Evolutionary conservation across 2,113 vertebrate species (phyloP).

Genomic region (Trematocara zebra): DNA sequence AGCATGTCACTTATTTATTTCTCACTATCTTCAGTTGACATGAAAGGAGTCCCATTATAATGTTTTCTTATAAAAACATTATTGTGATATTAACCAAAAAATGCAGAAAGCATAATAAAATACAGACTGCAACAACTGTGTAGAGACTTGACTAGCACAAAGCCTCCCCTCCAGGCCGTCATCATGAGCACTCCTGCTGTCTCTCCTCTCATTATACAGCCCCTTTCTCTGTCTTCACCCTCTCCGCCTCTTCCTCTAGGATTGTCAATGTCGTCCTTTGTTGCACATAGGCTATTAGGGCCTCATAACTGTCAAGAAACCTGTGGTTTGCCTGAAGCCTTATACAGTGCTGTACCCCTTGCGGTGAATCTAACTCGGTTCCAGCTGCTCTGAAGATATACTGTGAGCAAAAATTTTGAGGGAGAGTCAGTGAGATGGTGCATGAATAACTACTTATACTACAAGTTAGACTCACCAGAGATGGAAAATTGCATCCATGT

Average conservation of each 20-base stretch:
- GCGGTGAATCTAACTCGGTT: constrained; percentile 24
- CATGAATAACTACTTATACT: neutral
- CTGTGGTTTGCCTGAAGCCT: constrained; percentile 42
- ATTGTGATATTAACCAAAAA: neutral
- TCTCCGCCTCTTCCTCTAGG: neutral
- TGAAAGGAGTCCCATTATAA: neutral
- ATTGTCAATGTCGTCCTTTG: constrained; percentile 44
- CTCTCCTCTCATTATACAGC: constrained; percentile 46
- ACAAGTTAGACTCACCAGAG: neutral
- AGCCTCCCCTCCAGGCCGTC: constrained; percentile 24
- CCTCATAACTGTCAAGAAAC: constrained; percentile 46
- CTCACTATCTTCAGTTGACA: neutral
- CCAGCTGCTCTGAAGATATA: constrained; percentile 21
- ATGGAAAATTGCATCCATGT: neutral
- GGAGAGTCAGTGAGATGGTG: neutral
- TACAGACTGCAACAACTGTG: constrained; percentile 1
- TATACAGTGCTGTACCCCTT: constrained; percentile 13
- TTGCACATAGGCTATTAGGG: constrained; percentile 32
- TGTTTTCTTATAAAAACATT: neutral
- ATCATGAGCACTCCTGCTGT: constrained; percentile 36
- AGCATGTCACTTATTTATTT: neutral
- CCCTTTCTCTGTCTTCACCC: neutral
- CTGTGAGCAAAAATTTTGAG: neutral
- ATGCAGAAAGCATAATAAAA: neutral
- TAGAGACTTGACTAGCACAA: constrained; percentile 18